phyloP scores from a whole-genome alignment of 53 echinoderm and acorn worm genomes.

The Echinarachnius parma region DNA sequence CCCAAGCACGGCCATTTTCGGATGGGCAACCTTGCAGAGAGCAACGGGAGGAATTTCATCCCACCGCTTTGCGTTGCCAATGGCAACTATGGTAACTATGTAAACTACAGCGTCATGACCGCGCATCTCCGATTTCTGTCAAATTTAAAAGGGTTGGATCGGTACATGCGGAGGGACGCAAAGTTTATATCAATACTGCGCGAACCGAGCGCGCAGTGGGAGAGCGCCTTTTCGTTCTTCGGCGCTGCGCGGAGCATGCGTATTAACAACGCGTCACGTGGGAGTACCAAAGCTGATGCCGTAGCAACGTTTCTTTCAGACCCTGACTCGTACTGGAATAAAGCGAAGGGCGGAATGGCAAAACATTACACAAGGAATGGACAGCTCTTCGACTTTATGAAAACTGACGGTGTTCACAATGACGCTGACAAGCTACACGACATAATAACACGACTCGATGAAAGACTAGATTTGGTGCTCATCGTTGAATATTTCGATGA shows the following conservation, averaged over 20 bases:
- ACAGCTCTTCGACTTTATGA: constrained; percentile 31
- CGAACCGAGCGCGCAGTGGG: constrained; percentile 54
- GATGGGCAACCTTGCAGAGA: constrained; percentile 5
- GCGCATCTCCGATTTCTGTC: constrained; percentile 20
- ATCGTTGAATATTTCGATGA: constrained; percentile 76
- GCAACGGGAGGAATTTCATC: neutral
- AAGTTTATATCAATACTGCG: constrained; percentile 39
- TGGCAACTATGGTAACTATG: constrained; percentile 17
- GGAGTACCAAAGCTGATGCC: neutral
- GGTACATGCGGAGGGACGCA: constrained; percentile 25
- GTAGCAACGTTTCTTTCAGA: constrained; percentile 14
- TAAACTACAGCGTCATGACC: constrained; percentile 36
- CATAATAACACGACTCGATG: constrained; percentile 52
- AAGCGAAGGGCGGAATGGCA: constrained; percentile 20
- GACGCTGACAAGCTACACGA: neutral
- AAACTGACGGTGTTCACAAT: neutral
- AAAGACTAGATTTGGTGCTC: constrained; percentile 57
- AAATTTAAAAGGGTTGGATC: constrained; percentile 3
- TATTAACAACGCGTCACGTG: neutral
- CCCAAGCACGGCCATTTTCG: constrained; percentile 37
- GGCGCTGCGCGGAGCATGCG: constrained; percentile 28
- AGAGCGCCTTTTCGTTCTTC: constrained; percentile 47
- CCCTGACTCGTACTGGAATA: constrained; percentile 17
- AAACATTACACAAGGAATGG: constrained; percentile 37
- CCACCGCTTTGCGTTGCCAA: constrained; percentile 30